Evolutionary conservation across 2,888 invertebrate species (phyloP), one percentile per base, ranked within the genome.

Genomic region (Stenodema calcarata): DNA sequence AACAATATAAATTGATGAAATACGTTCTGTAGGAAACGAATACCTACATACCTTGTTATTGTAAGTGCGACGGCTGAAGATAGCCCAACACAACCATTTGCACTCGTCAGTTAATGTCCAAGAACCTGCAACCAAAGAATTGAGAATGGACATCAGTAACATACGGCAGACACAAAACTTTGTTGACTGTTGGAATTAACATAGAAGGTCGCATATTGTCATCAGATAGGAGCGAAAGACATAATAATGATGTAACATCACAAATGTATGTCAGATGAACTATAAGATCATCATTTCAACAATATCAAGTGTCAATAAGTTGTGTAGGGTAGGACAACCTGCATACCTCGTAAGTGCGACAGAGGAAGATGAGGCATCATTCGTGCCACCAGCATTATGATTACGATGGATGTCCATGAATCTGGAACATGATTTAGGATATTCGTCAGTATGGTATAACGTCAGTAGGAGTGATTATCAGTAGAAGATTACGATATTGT

Each of bases 221-320:
- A 35, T 87, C 87, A 87, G 87, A 87, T 87, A 87, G 87, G 87
- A 87, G 87, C 87, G 84, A 87, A 87, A 87, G 87, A 87, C 87
- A 73, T 47, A 41, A 16, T 76, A 75, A 81, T 76, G 44, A 28
- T 82, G 28, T 69, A 44, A 42, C 47, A 62, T 86, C 75, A 83
- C 47, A 41, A 80, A n/a, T 28, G 62, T 87, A 28, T 28, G 62
- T 87, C 87, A 87, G 80, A 50, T 87, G 87, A 87, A 87, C 87
- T 87, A 87, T 87, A 86, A 28, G 50, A 83, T 83, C 87, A 87
- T 87, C 87, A 87, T 84, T 1, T 35, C 35, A 16, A 9, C 50
- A 50, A 50, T n/a, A 16, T 50, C 4, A 1, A 50, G n/a, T 50
- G 2, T 35, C 54, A 54, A n/a, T n/a, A n/a, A n/a, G n/a, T n/a